These are phyloP conservation scores for Merluccius polli DNA, from an alignment of 2,797 vertebrate genomes.

Conservation along the genomic window DNA sequence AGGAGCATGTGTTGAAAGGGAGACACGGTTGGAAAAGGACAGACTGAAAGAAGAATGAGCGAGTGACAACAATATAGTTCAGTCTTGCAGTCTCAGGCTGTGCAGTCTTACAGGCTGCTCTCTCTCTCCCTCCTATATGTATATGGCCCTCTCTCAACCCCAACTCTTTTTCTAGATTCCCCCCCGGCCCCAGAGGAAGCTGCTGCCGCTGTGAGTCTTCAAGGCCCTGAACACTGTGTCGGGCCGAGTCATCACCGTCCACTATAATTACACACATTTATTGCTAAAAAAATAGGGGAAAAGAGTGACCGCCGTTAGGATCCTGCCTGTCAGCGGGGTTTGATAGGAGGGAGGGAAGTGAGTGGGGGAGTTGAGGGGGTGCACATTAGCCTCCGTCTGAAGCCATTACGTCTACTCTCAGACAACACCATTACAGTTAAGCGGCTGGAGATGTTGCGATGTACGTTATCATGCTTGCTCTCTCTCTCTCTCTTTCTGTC, in stretches of 20 bases:
- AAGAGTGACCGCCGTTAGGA: neutral
- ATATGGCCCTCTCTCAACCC: conserved; percentile 15
- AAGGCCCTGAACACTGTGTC: conserved; percentile 2
- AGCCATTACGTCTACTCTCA: conserved; percentile 14
- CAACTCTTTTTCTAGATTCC: conserved; percentile 26
- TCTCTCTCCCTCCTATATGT: conserved; percentile 18
- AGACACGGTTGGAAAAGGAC: conserved; percentile 35
- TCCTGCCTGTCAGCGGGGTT: neutral
- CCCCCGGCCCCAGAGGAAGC: neutral
- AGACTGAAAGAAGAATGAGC: neutral
- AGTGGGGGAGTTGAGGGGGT: conserved; percentile 4
- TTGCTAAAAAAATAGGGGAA: too few species aligned
- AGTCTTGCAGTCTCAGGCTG: too few species aligned
- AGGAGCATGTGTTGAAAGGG: conserved; percentile 21
- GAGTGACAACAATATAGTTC: conserved; percentile 16
- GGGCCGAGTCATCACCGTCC: conserved; percentile 25
- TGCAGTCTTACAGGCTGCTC: neutral
- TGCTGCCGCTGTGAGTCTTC: too few species aligned
- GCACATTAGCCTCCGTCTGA: conserved; percentile 31
- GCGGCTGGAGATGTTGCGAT: conserved; percentile 15
- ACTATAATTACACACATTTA: conserved; percentile 12
- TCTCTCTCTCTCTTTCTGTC: conserved; percentile 15
- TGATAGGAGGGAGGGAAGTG: too few species aligned
- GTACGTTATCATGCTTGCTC: conserved; percentile 3
- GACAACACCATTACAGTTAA: conserved; percentile 25